These are phyloP conservation scores for Pristionchus arcanus DNA, from an alignment of 2,888 invertebrate genomes.

Conservation along the genomic window DNA sequence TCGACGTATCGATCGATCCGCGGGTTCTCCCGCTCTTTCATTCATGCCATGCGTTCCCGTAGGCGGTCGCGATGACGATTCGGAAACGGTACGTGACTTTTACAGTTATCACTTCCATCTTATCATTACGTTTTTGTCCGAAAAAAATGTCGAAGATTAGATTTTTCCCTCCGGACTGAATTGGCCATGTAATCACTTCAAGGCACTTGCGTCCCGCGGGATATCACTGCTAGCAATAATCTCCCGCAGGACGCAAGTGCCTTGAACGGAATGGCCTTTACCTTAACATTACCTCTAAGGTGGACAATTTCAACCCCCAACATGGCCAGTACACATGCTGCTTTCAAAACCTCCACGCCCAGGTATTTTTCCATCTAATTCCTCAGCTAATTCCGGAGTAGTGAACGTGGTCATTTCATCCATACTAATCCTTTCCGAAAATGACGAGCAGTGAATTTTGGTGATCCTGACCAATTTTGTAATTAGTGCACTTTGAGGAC, in stretches of 20 bases:
- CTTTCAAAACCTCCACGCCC: slow-evolving; percentile 67
- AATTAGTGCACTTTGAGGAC: no score
- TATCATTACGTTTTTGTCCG: no score
- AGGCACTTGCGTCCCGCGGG: no score
- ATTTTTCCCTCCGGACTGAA: no score
- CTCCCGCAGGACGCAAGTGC: no score
- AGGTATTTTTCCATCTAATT: no score
- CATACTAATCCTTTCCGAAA: neutral
- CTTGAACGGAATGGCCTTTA: no score
- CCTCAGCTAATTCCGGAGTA: neutral
- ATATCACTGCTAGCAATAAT: no score
- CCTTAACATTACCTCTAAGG: neutral
- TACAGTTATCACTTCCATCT: neutral
- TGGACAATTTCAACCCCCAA: slow-evolving; percentile 64
- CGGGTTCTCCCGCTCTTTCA: slow-evolving; percentile 47
- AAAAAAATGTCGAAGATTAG: no score
- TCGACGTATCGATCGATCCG: slow-evolving; percentile 11
- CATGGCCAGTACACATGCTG: slow-evolving; percentile 69
- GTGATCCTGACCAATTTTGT: neutral
- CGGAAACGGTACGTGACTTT: neutral
- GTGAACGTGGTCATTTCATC: neutral
- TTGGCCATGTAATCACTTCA: no score
- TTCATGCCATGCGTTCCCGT: slow-evolving; percentile 54
- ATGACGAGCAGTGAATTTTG: neutral
- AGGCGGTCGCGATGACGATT: slow-evolving; percentile 32